These are phyloP conservation scores for Spisula subtruncata DNA, from an alignment of 2,888 invertebrate genomes.

Conservation along the genomic window DNA sequence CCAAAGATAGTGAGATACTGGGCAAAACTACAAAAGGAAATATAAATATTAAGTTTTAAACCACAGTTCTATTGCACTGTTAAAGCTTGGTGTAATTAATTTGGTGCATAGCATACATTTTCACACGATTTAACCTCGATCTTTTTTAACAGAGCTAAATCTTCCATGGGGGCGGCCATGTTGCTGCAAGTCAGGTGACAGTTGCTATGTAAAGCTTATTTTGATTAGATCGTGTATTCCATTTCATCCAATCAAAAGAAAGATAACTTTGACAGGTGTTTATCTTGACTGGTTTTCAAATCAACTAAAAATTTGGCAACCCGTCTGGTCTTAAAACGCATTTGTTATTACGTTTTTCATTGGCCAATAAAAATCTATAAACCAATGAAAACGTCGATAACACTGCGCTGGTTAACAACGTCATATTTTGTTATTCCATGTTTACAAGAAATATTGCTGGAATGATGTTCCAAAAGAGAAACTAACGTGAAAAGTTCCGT, in stretches of 20 bases:
- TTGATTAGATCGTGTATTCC: slow-evolving; percentile 17
- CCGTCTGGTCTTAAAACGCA: not conserved
- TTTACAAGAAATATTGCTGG: slow-evolving; percentile 59
- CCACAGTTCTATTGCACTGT: too few species aligned
- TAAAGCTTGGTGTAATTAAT: too few species aligned
- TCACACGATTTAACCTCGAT: slow-evolving; percentile 48
- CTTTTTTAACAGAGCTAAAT: slow-evolving; percentile 63
- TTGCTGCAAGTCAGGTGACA: slow-evolving; percentile 38
- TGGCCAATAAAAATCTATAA: not conserved
- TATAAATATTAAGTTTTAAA: too few species aligned
- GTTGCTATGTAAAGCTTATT: not conserved
- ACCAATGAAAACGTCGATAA: slow-evolving; percentile 54
- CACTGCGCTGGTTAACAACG: slow-evolving; percentile 67
- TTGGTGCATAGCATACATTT: slow-evolving; percentile 45
- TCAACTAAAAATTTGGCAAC: not conserved
- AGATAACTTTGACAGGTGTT: not conserved
- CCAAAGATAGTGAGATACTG: too few species aligned
- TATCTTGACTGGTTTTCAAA: not conserved
- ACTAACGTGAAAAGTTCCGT: not conserved
- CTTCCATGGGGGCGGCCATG: slow-evolving; percentile 61
- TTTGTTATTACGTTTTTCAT: slow-evolving; percentile 36
- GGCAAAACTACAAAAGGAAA: too few species aligned
- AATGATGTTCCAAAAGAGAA: not conserved
- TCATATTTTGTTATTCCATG: slow-evolving; percentile 72
- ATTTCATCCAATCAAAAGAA: slow-evolving; percentile 14